Conservation (phyloP, 2,888 invertebrate genomes). For the Esperia sulphurella region DNA sequence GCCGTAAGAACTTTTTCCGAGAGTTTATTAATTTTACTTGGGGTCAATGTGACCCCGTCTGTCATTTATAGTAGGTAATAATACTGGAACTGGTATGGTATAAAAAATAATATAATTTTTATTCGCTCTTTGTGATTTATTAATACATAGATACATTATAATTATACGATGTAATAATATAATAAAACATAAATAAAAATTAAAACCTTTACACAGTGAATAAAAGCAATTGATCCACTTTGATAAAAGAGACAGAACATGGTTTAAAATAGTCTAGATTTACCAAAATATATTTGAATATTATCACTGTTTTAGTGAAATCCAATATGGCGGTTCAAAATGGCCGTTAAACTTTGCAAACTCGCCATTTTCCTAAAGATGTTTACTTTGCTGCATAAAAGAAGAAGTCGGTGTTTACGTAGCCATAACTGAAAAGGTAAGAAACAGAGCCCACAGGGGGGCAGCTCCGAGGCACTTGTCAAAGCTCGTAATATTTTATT, state of each 20-base stretch:
- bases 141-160: too few relatives aligned
- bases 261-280: too few relatives aligned
- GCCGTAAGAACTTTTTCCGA: constrained; percentile 52
- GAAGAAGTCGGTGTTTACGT: constrained; percentile 41
- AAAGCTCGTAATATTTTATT: constrained; percentile 77
- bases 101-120: too few relatives aligned
- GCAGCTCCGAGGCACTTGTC: constrained; percentile 66
- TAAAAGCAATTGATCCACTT: too few relatives aligned
- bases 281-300: too few relatives aligned
- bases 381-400: constrained; percentile 39
- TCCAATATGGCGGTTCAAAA: neutral
- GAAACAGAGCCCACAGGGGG: constrained; percentile 51
- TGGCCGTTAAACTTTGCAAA: neutral
- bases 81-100: constrained; percentile 7
- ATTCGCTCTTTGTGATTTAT: too few relatives aligned
- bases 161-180: too few relatives aligned
- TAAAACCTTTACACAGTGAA: too few relatives aligned
- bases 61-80: constrained; percentile 14
- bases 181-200: too few relatives aligned
- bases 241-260: too few relatives aligned
- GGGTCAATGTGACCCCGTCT: constrained; percentile 38
- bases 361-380: constrained; percentile 12
- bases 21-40: constrained; percentile 55
- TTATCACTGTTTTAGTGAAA: neutral
- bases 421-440: constrained; percentile 59